Conservation (phyloP, 2,113 vertebrate genomes). For the Asarcornis scutulata region DNA sequence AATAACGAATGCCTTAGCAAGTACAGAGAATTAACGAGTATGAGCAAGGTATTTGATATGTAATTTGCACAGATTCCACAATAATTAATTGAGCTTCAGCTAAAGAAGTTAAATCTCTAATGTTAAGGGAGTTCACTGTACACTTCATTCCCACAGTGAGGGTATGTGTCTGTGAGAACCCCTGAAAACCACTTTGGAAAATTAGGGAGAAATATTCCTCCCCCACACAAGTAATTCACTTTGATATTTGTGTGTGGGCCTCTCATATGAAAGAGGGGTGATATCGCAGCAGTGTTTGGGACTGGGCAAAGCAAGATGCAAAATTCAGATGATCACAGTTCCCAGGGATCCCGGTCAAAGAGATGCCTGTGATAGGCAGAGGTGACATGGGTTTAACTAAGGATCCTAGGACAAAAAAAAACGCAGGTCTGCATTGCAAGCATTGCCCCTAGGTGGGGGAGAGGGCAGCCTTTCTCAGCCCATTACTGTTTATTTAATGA, state of each 20-base stretch:
- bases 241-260: neutral
- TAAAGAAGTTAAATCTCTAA: neutral
- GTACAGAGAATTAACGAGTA: neutral
- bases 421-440: neutral
- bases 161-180: neutral
- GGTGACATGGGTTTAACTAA: neutral
- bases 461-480: neutral
- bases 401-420: neutral
- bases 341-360: neutral
- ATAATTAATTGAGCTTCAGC: neutral
- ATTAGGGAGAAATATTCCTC: conserved; percentile 39
- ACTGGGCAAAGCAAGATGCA: neutral
- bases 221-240: neutral
- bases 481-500: conserved; percentile 4
- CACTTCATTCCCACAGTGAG: neutral
- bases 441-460: rapidly evolving
- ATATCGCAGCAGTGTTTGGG: neutral
- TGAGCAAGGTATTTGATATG: neutral
- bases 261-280: neutral
- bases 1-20: neutral
- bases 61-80: neutral
- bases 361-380: neutral
- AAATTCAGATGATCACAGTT: neutral
- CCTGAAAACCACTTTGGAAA: conserved; percentile 3
- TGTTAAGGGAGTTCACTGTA: neutral